Evolutionary conservation across 2,113 vertebrate species (phyloP), one percentile per base, ranked within the genome.

Genomic region (Mustelus asterias): DNA sequence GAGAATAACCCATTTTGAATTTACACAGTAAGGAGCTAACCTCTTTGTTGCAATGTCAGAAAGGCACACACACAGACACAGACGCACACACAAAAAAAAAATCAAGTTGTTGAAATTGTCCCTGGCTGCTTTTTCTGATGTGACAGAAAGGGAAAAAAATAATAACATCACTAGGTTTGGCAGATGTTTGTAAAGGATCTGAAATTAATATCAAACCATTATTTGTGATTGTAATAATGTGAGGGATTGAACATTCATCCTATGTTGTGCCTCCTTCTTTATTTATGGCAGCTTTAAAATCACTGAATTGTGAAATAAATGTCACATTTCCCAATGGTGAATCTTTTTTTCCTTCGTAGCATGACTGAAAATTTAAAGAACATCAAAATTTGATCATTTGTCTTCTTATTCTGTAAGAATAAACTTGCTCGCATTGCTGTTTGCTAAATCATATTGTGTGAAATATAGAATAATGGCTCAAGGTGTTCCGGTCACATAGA

Each of bases 401-500:
- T 16, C 94, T 37, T 93, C 60, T 95, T 54, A 76, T 16, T 54
- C 48, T 72, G 93, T 72, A 94, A 95, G n/a, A 95, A 54, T 76
- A 72, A 70, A 72, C 24, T 29, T 72, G 60, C 14, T 16, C 33
- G 33, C 6, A 16, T 22, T 94, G 93, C 63, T 72, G 22, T 70
- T 69, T 70, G 16, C 24, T 70, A 70, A 94, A 69, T 48, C 41
- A 70, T 48, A 48, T 48, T 70, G 41, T 24, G 67, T 94, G 89
- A 94, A 94, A 94, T 70, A 54, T 29, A 95, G 94, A 95, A 95
- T 76, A 72, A 33, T 72, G 65, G 89, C 60, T 95, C 24, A 72
- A 44, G 72, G 94, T 93, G 41, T 95, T 95, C 69, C 14, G 69
- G 65, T 76, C 60, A 76, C 44, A 33, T 29, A 76, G 72, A 72